Percentiles rank a stretch among this genome's conserved stretches.
Evolutionary conservation across 2,113 vertebrate genomes (phyloP).

Genomic region (Pardalotus punctatus): DNA sequence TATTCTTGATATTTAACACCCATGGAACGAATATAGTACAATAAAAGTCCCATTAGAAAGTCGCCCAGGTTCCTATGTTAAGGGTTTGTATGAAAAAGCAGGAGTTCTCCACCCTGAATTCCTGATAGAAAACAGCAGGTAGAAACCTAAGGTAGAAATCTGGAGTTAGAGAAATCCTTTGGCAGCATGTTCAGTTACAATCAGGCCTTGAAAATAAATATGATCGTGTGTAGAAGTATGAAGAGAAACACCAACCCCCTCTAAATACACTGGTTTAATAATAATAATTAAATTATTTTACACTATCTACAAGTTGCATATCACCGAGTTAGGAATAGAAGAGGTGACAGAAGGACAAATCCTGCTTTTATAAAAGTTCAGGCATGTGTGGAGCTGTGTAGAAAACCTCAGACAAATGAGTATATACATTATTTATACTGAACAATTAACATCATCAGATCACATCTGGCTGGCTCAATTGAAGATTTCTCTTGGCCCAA

Average conservation of each 20-base stretch:
- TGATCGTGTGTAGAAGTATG: slow-evolving; percentile 47
- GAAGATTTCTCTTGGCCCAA: slow-evolving; percentile 43
- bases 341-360: slow-evolving; percentile 20
- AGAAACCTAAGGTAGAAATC: slow-evolving; percentile 66
- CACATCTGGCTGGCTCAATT: not conserved
- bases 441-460: not conserved
- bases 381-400: slow-evolving; percentile 56
- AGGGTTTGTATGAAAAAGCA: slow-evolving; percentile 53
- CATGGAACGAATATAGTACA: not conserved
- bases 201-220: slow-evolving; percentile 78
- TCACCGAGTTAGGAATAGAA: slow-evolving; percentile 23
- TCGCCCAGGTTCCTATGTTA: slow-evolving; percentile 4
- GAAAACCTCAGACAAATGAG: slow-evolving; percentile 71
- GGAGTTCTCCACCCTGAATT: slow-evolving; percentile 40
- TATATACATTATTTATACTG: slow-evolving; percentile 71
- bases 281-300: slow-evolving; percentile 69
- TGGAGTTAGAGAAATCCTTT: slow-evolving; percentile 69
- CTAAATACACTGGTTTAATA: slow-evolving; percentile 52
- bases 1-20: not conserved
- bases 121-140: slow-evolving; percentile 67
- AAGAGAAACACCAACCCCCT: slow-evolving; percentile 59
- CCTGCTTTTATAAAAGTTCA: slow-evolving; percentile 66
- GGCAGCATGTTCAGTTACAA: slow-evolving; percentile 74
- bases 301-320: slow-evolving; percentile 68
- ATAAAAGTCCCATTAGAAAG: slow-evolving; percentile 30